A percentile compares a stretch with the other conserved stretches of the same genome.
Conservation (phyloP, 2,888 invertebrate species). For the Andricus curvator region DNA sequence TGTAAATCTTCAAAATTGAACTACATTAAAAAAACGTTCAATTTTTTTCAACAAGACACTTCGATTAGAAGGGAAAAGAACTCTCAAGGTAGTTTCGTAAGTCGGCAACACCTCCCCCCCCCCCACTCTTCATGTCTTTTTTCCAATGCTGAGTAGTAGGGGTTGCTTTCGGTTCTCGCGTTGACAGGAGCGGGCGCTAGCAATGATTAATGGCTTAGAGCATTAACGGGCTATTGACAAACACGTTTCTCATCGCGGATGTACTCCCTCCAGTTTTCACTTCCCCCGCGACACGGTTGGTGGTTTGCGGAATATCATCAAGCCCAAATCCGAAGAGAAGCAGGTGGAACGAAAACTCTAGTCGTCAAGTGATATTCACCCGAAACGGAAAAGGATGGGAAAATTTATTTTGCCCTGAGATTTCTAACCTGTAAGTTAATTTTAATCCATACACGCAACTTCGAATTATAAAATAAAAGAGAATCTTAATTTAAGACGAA, state of each 20-base stretch:
- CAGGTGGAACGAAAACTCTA: conserved; percentile 30
- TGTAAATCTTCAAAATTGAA: too few relatives aligned
- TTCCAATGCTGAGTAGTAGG: conserved; percentile 47
- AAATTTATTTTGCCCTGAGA: neutral
- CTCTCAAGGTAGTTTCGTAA: conserved; percentile 59
- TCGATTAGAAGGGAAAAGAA: conserved; percentile 29
- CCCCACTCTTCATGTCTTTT: neutral
- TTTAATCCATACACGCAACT: too few relatives aligned
- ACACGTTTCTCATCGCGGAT: conserved; percentile 73
- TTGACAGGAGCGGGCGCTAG: conserved; percentile 72
- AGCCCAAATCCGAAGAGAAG: neutral
- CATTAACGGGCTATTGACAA: conserved; percentile 79
- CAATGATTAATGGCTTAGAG: conserved; percentile 79
- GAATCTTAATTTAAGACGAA: too few relatives aligned
- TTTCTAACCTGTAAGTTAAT: too few relatives aligned
- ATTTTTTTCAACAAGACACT: neutral
- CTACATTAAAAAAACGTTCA: neutral
- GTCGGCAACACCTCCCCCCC: conserved; percentile 52
- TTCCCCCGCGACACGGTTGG: conserved; percentile 46
- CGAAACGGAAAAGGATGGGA: conserved; percentile 1
- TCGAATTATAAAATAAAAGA: too few relatives aligned
- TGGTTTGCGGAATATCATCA: conserved; percentile 32
- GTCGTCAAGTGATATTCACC: neutral
- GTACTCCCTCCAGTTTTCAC: conserved; percentile 50
- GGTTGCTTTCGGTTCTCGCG: conserved; percentile 68